Percentiles rank a stretch among this genome's conserved stretches.
Conservation (phyloP, 2,888 invertebrate genomes). For the Drosophila kambysellisi region DNA sequence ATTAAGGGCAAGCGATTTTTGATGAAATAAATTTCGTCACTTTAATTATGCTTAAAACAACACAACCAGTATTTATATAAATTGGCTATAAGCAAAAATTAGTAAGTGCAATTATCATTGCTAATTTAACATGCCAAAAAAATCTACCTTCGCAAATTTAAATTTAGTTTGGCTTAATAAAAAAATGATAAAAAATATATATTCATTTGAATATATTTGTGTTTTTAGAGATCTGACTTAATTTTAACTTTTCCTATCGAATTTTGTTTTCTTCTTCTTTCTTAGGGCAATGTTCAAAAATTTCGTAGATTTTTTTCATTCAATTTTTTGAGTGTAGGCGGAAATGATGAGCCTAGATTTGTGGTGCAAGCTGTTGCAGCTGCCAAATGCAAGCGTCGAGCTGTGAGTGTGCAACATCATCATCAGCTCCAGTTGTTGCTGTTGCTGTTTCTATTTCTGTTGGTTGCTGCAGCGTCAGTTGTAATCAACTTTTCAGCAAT, state of each 20-base stretch:
- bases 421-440: conserved; percentile 24
- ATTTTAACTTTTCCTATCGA: neutral
- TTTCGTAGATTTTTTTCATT: neutral
- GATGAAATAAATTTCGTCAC: neutral
- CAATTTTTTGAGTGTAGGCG: conserved; percentile 34
- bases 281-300: neutral
- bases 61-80: neutral
- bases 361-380: conserved; percentile 24
- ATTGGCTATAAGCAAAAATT: neutral
- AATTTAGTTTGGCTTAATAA: neutral
- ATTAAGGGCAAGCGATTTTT: neutral
- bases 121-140: neutral
- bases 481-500: conserved; percentile 76
- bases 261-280: neutral
- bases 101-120: neutral
- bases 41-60: neutral
- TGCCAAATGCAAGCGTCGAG: neutral
- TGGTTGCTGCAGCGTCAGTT: conserved; percentile 40
- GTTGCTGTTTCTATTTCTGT: conserved; percentile 21
- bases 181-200: neutral
- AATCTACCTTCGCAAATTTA: neutral
- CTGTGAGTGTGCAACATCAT: conserved; percentile 26
- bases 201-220: neutral
- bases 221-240: neutral
- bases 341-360: conserved; percentile 71